These are phyloP conservation scores for Gambusia yucatana DNA, from an alignment of 2,797 vertebrate genomes.

Conservation along the genomic window DNA sequence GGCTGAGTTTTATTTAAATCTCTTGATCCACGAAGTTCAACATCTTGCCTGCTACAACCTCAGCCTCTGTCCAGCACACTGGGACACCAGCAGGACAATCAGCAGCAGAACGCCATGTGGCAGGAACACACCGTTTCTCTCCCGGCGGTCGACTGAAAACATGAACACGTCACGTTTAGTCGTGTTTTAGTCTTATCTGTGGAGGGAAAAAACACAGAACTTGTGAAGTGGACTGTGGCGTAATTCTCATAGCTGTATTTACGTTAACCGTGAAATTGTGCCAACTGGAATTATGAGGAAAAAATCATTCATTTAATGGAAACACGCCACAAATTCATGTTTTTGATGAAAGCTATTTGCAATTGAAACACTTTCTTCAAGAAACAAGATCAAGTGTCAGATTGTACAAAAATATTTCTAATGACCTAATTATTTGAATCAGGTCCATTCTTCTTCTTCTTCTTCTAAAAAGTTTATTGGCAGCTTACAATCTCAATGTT, in stretches of 20 bases:
- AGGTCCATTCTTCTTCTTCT: not conserved
- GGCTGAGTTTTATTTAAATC: not conserved
- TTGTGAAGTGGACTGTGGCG: not conserved
- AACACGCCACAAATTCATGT: too few relatives aligned
- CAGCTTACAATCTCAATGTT: too few relatives aligned
- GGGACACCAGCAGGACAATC: not conserved
- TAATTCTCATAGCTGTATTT: not conserved
- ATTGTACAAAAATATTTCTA: not conserved
- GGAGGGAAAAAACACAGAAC: not conserved
- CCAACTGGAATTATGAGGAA: too few relatives aligned
- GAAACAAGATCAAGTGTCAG: not conserved
- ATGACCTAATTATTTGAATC: not conserved
- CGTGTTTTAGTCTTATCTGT: not conserved
- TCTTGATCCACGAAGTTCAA: not conserved
- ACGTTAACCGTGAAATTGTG: too few relatives aligned
- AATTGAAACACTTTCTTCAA: too few relatives aligned
- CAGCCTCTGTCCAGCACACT: not conserved
- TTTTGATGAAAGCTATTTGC: too few relatives aligned
- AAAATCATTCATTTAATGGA: too few relatives aligned
- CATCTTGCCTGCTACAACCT: not conserved
- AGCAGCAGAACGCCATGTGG: not conserved
- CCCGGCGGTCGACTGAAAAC: not conserved
- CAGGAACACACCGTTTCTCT: not conserved
- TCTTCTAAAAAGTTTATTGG: too few relatives aligned
- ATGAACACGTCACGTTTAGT: not conserved